Evolutionary conservation across 2,888 invertebrate species (phyloP), one percentile per base, ranked within the genome.

Genomic region (Nymphalis urticae): DNA sequence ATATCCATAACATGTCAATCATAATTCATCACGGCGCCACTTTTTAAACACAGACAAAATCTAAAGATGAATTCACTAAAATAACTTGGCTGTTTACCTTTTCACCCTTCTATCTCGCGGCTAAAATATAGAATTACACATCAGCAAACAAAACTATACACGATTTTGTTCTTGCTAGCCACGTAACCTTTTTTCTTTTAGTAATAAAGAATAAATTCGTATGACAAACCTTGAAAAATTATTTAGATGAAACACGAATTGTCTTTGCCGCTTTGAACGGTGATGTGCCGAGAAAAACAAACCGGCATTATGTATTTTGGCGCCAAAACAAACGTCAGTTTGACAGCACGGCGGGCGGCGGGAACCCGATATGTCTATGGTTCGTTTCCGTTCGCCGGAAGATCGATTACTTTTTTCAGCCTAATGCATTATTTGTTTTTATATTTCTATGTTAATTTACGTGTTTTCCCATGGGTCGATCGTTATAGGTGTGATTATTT

Each of bases 281-380:
- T 56, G 54, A 90, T 90, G 86, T 88, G 89, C 88, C 86, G 87
- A 90, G 88, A 90, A 91, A 90, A 92, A 92, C 90, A 92, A 90
- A 90, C 91, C 80, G 85, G 89, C 90, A 88, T 90, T 92, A 91
- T 92, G 90, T 90, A 89, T 91, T 92, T 92, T 88, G 90, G 92
- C 92, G 92, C 90, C 90, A 92, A 92, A 92, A 92, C 90, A 92
- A 92, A 92, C 91, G 92, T 91, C 91, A 91, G 81, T 87, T 84
- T 92, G 90, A 92, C 92, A 91, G 89, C 90, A 85, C 88, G 88
- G 89, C 91, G 91, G 91, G 91, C 90, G 91, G 91, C 89, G 87
- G 91, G 82, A 90, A 91, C 82, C 80, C 82, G 90, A 92, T 90
- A 86, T 81, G 84, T 87, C 86, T 85, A 85, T 85, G 83, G 84